Conservation (phyloP, 2,888 invertebrate species). For the Drosophila kambysellisi region DNA sequence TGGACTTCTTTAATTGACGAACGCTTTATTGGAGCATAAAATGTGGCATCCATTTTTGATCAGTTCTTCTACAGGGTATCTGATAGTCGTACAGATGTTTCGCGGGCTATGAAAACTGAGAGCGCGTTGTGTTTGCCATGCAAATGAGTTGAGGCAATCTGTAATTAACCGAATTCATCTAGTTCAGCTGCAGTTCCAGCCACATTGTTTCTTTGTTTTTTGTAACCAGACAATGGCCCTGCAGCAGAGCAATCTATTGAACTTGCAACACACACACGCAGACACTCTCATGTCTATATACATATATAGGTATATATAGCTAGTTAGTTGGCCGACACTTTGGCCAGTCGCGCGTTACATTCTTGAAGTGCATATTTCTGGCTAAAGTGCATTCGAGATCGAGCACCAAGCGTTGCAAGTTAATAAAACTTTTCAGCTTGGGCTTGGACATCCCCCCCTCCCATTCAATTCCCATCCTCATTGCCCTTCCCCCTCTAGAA, state of each 20-base stretch:
- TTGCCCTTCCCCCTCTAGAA: conserved; percentile 26
- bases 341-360: conserved; percentile 73
- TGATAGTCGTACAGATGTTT: conserved; percentile 11
- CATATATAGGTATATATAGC: conserved; percentile 24
- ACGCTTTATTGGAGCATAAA: neutral
- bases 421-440: conserved; percentile 68
- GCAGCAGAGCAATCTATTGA: conserved; percentile 60
- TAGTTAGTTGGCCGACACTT: conserved; percentile 56
- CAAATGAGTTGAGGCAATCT: conserved; percentile 67
- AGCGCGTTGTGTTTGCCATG: conserved; percentile 45
- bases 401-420: conserved; percentile 66
- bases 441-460: conserved; percentile 28
- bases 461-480: neutral
- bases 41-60: neutral
- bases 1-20: neutral
- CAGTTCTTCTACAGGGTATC: neutral
- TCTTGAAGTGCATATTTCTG: conserved; percentile 72
- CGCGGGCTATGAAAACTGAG: conserved; percentile 31
- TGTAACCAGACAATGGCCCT: conserved; percentile 32
- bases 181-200: conserved; percentile 30
- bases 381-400: conserved; percentile 50
- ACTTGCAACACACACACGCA: conserved; percentile 65
- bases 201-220: conserved; percentile 31
- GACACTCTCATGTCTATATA: conserved; percentile 1
- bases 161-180: conserved; percentile 58